Percentiles rank a stretch among this genome's conserved stretches.
Conservation (phyloP, 2,888 invertebrate species). For the Microplitis deprimator region DNA sequence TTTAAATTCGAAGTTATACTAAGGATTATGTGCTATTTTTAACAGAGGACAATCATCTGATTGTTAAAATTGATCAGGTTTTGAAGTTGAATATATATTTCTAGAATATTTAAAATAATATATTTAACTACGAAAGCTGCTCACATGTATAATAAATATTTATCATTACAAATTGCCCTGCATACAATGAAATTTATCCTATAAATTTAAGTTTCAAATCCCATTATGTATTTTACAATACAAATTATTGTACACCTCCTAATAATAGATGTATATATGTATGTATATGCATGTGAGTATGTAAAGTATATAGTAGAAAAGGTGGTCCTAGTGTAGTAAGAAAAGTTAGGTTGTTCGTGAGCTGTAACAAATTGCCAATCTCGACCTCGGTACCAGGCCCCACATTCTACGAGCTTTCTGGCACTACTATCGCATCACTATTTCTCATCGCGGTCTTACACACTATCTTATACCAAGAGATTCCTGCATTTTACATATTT, state of each 20-base stretch:
- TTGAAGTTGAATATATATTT: too few species aligned
- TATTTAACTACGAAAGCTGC: background rate
- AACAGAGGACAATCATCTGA: too few species aligned
- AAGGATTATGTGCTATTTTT: too few species aligned
- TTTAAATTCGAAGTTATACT: too few species aligned
- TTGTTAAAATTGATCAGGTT: too few species aligned
- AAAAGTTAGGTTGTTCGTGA: conserved; percentile 45
- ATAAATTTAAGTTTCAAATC: background rate
- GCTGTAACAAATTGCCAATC: conserved; percentile 63
- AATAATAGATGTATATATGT: background rate
- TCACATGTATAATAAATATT: background rate
- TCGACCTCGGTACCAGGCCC: conserved; percentile 48
- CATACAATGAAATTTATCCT: background rate
- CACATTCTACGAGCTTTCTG: conserved; percentile 26
- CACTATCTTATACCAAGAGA: conserved; percentile 49
- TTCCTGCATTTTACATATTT: conserved; percentile 49
- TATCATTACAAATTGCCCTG: background rate
- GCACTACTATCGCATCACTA: conserved; percentile 52
- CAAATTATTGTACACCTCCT: background rate
- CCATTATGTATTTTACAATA: background rate
- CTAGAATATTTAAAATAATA: background rate
- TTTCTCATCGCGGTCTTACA: conserved; percentile 52
- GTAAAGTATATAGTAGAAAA: background rate
- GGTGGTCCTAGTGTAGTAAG: conserved; percentile 32
- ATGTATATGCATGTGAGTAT: too few species aligned